These are phyloP conservation scores for Oryzias sinensis DNA, from an alignment of 2,797 vertebrate species.

Conservation along the genomic window DNA sequence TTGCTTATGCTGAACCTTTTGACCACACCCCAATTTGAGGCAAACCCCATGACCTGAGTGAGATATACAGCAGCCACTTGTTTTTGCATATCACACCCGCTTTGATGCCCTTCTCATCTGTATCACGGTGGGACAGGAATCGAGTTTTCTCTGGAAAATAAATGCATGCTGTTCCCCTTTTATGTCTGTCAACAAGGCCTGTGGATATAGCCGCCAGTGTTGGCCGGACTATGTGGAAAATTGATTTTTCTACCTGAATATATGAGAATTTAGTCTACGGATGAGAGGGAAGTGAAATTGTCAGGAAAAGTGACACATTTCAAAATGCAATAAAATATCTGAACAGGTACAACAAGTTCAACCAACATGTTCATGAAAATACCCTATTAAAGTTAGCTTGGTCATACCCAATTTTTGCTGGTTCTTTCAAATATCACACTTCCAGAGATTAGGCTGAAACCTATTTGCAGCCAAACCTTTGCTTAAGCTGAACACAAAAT, in stretches of 20 bases:
- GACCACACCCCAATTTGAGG: conserved; percentile 18
- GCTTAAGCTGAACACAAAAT: neutral
- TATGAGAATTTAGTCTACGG: conserved; percentile 12
- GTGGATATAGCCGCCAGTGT: conserved; percentile 16
- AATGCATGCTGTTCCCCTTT: conserved; percentile 47
- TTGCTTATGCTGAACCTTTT: conserved; percentile 5
- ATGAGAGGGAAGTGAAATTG: conserved; percentile 14
- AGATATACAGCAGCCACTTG: conserved; percentile 26
- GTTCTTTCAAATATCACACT: too few species aligned
- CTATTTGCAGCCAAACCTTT: neutral
- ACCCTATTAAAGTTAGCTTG: too few species aligned
- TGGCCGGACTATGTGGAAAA: conserved; percentile 10
- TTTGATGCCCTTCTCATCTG: conserved; percentile 52
- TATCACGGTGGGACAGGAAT: conserved; percentile 55
- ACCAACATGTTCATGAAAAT: too few species aligned
- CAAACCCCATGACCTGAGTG: conserved; percentile 33
- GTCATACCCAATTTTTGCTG: too few species aligned
- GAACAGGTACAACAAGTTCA: too few species aligned
- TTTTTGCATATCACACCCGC: conserved; percentile 44
- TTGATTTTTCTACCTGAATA: conserved; percentile 15
- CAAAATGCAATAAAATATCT: conserved; percentile 6
- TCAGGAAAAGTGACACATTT: conserved; percentile 1
- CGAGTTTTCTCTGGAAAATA: conserved; percentile 56
- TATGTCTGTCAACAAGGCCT: conserved; percentile 61
- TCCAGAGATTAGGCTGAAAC: neutral